These are phyloP conservation scores for Punctoribates punctum DNA, from an alignment of 2,888 invertebrate species.

Conservation along the genomic window DNA sequence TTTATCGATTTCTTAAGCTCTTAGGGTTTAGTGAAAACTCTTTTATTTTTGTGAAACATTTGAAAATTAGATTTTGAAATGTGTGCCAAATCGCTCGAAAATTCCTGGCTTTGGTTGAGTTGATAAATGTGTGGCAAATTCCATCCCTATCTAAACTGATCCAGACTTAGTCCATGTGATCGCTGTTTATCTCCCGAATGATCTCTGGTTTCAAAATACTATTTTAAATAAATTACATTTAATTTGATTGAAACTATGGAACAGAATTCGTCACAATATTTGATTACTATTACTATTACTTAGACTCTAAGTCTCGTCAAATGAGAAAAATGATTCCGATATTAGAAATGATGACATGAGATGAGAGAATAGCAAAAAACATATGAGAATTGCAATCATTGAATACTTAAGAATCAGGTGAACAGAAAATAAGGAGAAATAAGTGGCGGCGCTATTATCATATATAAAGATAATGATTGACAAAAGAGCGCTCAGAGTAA, in stretches of 20 bases:
- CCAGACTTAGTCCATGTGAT: not conserved
- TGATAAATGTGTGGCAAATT: not conserved
- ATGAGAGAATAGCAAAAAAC: not conserved
- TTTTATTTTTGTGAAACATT: not conserved
- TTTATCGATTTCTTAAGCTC: not conserved
- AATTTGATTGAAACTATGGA: not conserved
- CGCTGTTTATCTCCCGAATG: not conserved
- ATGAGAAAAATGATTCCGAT: not conserved
- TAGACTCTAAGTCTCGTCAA: not conserved
- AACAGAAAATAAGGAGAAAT: not conserved
- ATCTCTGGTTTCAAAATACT: slow-evolving; percentile 6
- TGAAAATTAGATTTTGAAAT: not conserved
- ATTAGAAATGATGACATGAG: not conserved
- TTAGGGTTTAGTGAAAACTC: not conserved
- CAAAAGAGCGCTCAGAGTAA: not conserved
- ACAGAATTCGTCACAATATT: not conserved
- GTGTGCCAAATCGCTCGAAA: not conserved
- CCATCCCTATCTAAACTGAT: slow-evolving; percentile 5
- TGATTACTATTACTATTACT: not conserved
- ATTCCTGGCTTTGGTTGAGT: not conserved
- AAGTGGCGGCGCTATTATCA: slow-evolving; percentile 6
- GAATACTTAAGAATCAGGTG: slow-evolving; percentile 9
- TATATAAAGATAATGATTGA: slow-evolving; percentile 32
- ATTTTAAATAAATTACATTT: not conserved
- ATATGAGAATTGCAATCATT: not conserved